Percentiles rank a stretch among this genome's conserved stretches.
Evolutionary conservation across 2,113 vertebrate genomes (phyloP).

Genomic region (Candoia aspera): DNA sequence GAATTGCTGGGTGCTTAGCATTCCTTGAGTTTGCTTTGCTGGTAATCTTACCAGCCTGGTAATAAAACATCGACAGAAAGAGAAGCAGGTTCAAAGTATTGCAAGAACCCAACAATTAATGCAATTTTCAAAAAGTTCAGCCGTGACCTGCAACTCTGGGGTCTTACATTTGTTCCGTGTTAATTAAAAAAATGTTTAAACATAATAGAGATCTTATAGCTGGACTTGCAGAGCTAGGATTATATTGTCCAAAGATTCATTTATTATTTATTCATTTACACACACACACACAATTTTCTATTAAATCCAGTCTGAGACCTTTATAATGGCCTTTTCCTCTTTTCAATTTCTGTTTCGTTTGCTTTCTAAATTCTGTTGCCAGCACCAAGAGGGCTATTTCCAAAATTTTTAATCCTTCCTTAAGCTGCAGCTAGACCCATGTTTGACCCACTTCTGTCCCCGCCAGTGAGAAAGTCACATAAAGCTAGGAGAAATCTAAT

Average conservation of each 20-base stretch:
- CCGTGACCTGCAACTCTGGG: neutral
- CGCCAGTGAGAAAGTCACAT: conserved; percentile 1
- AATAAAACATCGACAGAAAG: neutral
- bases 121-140: neutral
- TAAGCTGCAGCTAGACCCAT: neutral
- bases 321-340: neutral
- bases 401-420: conserved; percentile 4
- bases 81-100: neutral
- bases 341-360: neutral
- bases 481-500: conserved; percentile 4
- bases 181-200: neutral
- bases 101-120: neutral
- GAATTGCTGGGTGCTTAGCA: too few species aligned
- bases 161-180: neutral
- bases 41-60: neutral
- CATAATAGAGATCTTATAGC: neutral
- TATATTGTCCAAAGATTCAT: neutral
- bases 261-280: neutral
- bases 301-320: neutral
- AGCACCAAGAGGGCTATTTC: neutral
- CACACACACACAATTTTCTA: neutral
- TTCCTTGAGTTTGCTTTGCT: too few species aligned
- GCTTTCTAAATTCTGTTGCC: neutral
- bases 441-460: neutral
- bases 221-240: neutral